Evolutionary conservation across 2,797 vertebrate species (phyloP), one percentile per base, ranked within the genome.

Genomic region (Acridotheres tristis): DNA sequence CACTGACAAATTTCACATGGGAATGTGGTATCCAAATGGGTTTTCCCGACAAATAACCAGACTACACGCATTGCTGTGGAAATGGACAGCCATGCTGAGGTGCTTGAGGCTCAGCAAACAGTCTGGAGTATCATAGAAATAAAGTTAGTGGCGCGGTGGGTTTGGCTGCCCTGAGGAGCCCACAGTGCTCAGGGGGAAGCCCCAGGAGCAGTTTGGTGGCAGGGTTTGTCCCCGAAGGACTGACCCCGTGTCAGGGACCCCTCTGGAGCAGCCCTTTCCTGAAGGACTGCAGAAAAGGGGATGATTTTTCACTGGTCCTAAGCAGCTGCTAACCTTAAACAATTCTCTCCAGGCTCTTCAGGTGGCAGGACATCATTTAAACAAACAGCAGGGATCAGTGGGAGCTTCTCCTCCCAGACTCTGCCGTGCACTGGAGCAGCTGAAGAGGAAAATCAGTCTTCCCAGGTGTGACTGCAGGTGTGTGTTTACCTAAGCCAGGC

Each of bases 151-250:
- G 14, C 14, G 21, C 9, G 0, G 1, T 22, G 36, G 42, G 11
- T 26, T 7, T 22, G 61, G 36, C 2, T 43, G 59, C n/a, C 57
- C 42, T 19, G 40, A 22, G 68, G 29, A 47, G 19, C 27, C n/a
- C 29, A 9, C 11, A 10, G 3, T 22, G 0, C 1, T 38, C 25
- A 16, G 36, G 13, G 50, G 50, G 17, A 13, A 27, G 10, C 68
- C 19, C 48, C 57, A 47, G 42, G n/a, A 72, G 50, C 68, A 65
- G 20, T 29, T 18, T 65, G 58, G 48, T 18, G 68, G 3, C 50
- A n/a, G 58, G 32, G 10, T 13, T 45, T 87, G 43, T 57, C 29
- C 51, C 32, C 27, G 22, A 3, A 12, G 26, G 13, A 43, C 38
- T 36, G 74, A 43, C 30, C 42, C 57, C 1, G 0, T 26, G 9